phyloP scores from a whole-genome alignment of 2,888 invertebrate species.

The Epistrophe eligans region DNA sequence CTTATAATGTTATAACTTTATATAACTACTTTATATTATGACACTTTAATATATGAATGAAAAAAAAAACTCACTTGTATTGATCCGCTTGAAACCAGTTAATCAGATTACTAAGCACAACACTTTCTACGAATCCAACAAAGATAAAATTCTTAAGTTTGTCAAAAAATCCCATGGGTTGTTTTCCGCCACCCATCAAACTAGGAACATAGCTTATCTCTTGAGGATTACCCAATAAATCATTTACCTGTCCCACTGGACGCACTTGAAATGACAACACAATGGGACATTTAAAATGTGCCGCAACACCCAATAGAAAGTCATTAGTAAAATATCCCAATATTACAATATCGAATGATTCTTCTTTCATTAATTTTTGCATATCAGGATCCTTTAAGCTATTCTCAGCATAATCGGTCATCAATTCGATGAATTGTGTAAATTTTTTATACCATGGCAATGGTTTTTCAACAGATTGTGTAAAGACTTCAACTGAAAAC shows the following conservation, averaged over 20 bases:
- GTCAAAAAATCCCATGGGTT: constrained; percentile 78
- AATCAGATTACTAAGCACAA: neutral
- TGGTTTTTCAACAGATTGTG: constrained; percentile 18
- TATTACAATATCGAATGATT: constrained; percentile 76
- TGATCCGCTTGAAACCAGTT: neutral
- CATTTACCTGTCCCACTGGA: constrained; percentile 77
- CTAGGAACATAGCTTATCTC: constrained; percentile 79
- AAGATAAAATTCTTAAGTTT: constrained; percentile 77
- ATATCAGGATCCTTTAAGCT: constrained; percentile 52
- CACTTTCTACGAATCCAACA: constrained; percentile 3
- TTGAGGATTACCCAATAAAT: constrained; percentile 79
- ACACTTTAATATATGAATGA: neutral
- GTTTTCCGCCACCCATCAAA: constrained; percentile 60
- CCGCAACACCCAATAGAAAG: constrained; percentile 80
- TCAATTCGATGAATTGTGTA: neutral
- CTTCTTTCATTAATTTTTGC: constrained; percentile 68
- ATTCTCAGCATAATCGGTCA: constrained; percentile 11
- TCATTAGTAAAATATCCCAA: constrained; percentile 76
- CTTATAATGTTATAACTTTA: no score
- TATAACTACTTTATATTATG: no score
- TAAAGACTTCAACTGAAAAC: neutral
- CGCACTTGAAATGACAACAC: constrained; percentile 79
- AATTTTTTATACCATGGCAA: constrained; percentile 19
- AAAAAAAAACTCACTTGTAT: constrained; percentile 24
- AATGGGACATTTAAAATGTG: constrained; percentile 80